phyloP scores from a whole-genome alignment of 2,797 vertebrate species.

The Phaenicophaeus curvirostris region DNA sequence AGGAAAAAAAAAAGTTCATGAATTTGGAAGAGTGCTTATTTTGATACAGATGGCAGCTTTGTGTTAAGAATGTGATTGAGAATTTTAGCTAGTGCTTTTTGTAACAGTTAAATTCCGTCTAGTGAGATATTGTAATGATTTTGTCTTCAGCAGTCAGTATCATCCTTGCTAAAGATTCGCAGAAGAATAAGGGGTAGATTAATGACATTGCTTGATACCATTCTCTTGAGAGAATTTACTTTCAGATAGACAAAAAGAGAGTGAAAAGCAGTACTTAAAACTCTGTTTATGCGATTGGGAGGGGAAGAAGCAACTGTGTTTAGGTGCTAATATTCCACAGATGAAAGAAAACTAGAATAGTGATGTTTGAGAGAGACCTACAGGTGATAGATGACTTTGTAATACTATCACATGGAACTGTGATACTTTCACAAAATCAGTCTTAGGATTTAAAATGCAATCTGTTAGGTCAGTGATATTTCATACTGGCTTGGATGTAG shows the following conservation, averaged over 20 bases:
- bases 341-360: not conserved
- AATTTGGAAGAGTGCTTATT: not conserved
- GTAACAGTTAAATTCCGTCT: not conserved
- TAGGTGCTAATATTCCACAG: not conserved
- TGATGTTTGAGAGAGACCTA: not conserved
- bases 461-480: not conserved
- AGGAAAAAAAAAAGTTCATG: not conserved
- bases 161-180: not conserved
- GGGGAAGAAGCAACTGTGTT: not conserved
- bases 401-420: rapidly evolving
- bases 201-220: not conserved
- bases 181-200: not conserved
- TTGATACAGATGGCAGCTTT: not conserved
- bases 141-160: not conserved
- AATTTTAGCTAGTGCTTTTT: not conserved
- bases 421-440: not conserved
- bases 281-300: not conserved
- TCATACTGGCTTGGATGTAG: not conserved
- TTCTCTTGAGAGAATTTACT: not conserved
- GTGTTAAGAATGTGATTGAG: not conserved
- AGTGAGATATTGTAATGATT: not conserved
- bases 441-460: not conserved
- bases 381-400: not conserved
- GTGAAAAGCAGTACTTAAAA: not conserved
- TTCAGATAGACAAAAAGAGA: not conserved